Evolutionary conservation across 2,888 invertebrate species (phyloP).

Genomic region (Phorcus lineatus): DNA sequence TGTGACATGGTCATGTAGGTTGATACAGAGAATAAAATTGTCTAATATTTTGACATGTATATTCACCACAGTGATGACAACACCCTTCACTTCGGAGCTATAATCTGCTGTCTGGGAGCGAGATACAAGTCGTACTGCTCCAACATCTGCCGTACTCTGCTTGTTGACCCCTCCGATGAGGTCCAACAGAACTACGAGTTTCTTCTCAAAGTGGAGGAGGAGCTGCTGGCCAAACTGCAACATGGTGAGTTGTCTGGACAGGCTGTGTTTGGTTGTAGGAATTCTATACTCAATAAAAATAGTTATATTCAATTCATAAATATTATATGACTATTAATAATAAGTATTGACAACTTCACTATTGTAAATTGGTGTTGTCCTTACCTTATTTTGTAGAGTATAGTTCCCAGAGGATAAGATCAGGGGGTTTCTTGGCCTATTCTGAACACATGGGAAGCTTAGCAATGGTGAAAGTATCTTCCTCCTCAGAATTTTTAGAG

Average conservation of each 20-base stretch:
- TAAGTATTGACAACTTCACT: too few species aligned
- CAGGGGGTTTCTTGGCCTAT: too few species aligned
- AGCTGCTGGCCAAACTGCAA: constrained; percentile 88
- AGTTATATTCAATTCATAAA: too few species aligned
- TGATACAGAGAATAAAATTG: too few species aligned
- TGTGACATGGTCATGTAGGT: not conserved
- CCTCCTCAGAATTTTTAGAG: too few species aligned
- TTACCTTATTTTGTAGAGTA: too few species aligned
- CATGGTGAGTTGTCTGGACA: constrained; percentile 76
- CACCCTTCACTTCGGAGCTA: constrained; percentile 94
- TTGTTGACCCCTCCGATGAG: constrained; percentile 91
- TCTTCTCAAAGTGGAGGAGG: constrained; percentile 90
- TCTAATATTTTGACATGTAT: not conserved
- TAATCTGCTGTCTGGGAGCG: constrained; percentile 94
- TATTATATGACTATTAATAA: too few species aligned
- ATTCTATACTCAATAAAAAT: too few species aligned
- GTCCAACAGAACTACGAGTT: constrained; percentile 91
- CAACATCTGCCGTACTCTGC: constrained; percentile 94
- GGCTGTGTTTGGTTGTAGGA: not conserved
- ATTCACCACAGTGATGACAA: constrained; percentile 87
- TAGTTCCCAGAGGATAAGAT: too few species aligned
- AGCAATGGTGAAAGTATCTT: too few species aligned
- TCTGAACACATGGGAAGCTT: too few species aligned
- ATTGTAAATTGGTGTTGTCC: too few species aligned
- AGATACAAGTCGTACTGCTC: constrained; percentile 98